Evolutionary conservation across 92 coral and sea anemone species (phyloP), one percentile per base, ranked within the genome.

Genomic region (Nematostella vectensis): DNA sequence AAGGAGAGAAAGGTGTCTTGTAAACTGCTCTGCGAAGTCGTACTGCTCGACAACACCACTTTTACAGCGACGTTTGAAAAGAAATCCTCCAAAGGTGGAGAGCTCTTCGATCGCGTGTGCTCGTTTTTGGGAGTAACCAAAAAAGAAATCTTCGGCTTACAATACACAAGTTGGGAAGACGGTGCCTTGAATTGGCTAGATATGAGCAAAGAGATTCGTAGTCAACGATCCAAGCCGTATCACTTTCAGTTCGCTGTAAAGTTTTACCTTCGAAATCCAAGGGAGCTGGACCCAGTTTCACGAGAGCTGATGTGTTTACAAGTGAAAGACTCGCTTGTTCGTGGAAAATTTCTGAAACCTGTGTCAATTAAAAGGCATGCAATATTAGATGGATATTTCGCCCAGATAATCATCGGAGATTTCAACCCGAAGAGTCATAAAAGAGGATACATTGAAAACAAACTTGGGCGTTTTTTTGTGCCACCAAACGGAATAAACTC

Each of bases 401-500:
- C 99, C 3, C 99, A 93, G 38, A 77, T 88, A 1, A 16, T 76
- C 64, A 29, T 93, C 6, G 99, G 99, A 23, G 96, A 93, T 57
- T 93, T 66, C 49, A 72, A 71, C 40, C 74, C 79, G 0, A 62
- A 80, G 56, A 29, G 55, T 36, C 99, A 93, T 78, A 76, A 68
- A 0, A 76, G 76, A 39, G 99, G 96, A 29, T 93, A 93, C 48
- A 33, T 93, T 6, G 93, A 93, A 63, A 79, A 82, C 48, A 60
- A 77, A 23, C 72, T 93, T 4, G 96, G 95, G 11, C 73, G 80
- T 27, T 75, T 93, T 29, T 87, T 82, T 55, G 94, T 76, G 26
- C 77, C 87, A 15, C 99, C 99, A 10, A 87, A 82, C 66, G 96
- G 96, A 13, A 78, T 93, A 31, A 93, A 93, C 72, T 93, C 78